Conservation (phyloP, 64 coral and sea anemone species). For the Acropora yongei region DNA sequence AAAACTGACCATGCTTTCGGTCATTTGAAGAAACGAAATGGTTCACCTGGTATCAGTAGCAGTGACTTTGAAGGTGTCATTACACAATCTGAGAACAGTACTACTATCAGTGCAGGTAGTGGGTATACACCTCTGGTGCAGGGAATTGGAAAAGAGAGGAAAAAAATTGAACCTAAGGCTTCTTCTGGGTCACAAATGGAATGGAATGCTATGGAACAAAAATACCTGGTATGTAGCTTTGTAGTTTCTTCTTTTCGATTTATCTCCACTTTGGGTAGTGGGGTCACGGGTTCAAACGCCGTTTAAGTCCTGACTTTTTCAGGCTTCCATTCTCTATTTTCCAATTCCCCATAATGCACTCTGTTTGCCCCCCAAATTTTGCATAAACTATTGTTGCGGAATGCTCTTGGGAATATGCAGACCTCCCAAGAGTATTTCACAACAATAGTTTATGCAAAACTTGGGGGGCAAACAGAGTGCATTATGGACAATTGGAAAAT, state of each 20-base stretch:
- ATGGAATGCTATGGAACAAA: constrained; percentile 48
- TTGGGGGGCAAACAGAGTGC: too few relatives aligned
- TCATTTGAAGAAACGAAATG: constrained; percentile 43
- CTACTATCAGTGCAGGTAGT: constrained; percentile 15
- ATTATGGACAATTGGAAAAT: too few relatives aligned
- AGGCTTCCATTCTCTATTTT: too few relatives aligned
- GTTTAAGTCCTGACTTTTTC: too few relatives aligned
- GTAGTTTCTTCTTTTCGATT: background rate
- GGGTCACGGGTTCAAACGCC: too few relatives aligned
- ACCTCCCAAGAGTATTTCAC: too few relatives aligned
- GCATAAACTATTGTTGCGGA: too few relatives aligned
- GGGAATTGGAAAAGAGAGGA: constrained; percentile 24
- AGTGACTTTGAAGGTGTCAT: constrained; percentile 40
- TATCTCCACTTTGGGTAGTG: too few relatives aligned
- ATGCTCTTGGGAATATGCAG: too few relatives aligned
- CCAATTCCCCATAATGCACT: too few relatives aligned
- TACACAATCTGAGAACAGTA: constrained; percentile 26
- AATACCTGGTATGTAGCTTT: constrained; percentile 27
- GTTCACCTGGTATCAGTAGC: constrained; percentile 60
- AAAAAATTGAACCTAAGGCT: constrained; percentile 1
- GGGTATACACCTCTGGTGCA: background rate
- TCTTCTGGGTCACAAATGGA: background rate
- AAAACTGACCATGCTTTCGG: constrained; percentile 29
- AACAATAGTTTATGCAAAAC: too few relatives aligned
- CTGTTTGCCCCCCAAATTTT: too few relatives aligned